Conservation (phyloP, 2,888 invertebrate species). For the Sphaerophoria taeniata region DNA sequence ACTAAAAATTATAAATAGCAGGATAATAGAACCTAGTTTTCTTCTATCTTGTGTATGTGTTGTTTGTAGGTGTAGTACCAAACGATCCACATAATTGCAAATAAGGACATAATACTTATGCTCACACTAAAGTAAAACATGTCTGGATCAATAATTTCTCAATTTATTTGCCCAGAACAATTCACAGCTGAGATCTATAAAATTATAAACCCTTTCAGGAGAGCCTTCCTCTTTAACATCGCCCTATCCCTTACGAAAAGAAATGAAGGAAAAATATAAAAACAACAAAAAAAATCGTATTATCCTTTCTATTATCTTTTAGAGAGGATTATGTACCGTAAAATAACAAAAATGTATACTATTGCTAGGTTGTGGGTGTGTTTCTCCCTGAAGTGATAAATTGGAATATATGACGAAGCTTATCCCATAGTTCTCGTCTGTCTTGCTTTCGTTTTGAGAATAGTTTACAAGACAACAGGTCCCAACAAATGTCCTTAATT, state of each 20-base stretch:
- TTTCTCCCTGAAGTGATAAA: constrained; percentile 60
- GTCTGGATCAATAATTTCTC: constrained; percentile 54
- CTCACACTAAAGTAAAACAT: constrained; percentile 17
- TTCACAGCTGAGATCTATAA: constrained; percentile 64
- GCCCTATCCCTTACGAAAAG: neutral
- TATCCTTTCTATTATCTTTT: constrained; percentile 50
- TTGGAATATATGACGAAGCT: constrained; percentile 72
- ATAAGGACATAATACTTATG: constrained; percentile 15
- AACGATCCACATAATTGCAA: constrained; percentile 16
- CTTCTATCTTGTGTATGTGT: neutral
- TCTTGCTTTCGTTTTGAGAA: constrained; percentile 2
- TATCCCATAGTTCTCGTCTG: constrained; percentile 46
- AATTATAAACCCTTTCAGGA: constrained; percentile 8
- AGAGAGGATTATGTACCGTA: constrained; percentile 57
- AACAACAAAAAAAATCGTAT: constrained; percentile 44
- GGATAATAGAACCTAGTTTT: neutral
- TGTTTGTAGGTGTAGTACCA: too few species aligned
- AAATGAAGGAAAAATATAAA: constrained; percentile 6
- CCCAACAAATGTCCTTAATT: too few species aligned
- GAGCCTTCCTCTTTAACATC: neutral
- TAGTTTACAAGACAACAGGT: constrained; percentile 71
- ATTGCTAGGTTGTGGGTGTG: neutral
- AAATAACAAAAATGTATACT: constrained; percentile 30
- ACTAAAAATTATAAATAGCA: constrained; percentile 29
- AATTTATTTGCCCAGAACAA: constrained; percentile 59